Evolutionary conservation across 1,140 invertebrate genomes (phyloP).

Genomic region (Anthonomus grandis): DNA sequence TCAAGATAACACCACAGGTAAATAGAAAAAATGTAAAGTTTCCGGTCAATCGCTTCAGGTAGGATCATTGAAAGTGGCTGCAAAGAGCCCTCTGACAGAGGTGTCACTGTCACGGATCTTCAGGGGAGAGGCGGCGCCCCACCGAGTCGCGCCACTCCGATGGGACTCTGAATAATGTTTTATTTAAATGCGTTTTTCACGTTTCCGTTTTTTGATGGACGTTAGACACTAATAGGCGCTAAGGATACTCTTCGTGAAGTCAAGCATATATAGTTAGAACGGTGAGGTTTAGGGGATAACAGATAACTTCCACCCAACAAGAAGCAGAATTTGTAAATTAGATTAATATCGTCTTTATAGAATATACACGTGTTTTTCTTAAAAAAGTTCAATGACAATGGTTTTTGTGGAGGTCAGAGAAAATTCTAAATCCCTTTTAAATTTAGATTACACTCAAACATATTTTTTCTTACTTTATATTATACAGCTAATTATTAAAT

Average conservation of each 20-base stretch:
- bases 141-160: conserved; percentile 6
- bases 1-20: conserved; percentile 18
- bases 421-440: too few relatives aligned
- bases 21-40: conserved; percentile 17
- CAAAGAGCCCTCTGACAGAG: conserved; percentile 23
- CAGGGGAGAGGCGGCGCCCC: conserved; percentile 14
- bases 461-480: too few relatives aligned
- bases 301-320: background rate
- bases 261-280: too few relatives aligned
- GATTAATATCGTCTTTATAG: too few relatives aligned
- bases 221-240: conserved; percentile 1
- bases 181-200: conserved; percentile 23
- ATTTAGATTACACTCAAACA: too few relatives aligned
- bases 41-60: conserved; percentile 30
- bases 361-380: too few relatives aligned
- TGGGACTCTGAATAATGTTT: conserved; percentile 13
- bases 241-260: background rate
- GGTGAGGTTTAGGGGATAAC: background rate
- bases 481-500: too few relatives aligned
- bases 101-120: conserved; percentile 26
- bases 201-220: conserved; percentile 18
- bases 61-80: conserved; percentile 22
- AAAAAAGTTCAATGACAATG: too few relatives aligned
- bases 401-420: too few relatives aligned
- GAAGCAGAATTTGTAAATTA: background rate